Percentiles rank a stretch among this genome's conserved stretches.
These are phyloP conservation scores for Adelognathus sp. DNA, from an alignment of 2,888 invertebrate genomes.

Conservation along the genomic window DNA sequence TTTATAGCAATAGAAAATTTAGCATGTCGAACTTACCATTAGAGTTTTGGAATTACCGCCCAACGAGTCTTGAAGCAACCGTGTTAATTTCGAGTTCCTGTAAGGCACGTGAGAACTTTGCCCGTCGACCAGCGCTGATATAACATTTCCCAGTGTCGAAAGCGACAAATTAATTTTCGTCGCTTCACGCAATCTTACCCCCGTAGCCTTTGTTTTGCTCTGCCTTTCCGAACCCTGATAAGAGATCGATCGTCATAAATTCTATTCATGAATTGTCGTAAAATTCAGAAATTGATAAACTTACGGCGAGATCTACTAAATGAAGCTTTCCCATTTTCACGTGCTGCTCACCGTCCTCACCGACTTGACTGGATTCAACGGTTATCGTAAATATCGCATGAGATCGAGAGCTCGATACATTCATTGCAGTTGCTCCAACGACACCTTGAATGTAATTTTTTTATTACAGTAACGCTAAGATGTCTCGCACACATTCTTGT, in stretches of 20 bases:
- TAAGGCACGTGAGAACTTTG: slow-evolving; percentile 99
- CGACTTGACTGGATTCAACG: slow-evolving; percentile 95
- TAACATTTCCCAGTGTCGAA: slow-evolving; percentile 98
- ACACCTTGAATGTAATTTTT: slow-evolving; percentile 82
- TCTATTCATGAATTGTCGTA: not conserved
- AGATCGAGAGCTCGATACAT: slow-evolving; percentile 96
- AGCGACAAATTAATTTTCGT: slow-evolving; percentile 99
- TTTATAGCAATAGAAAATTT: not conserved
- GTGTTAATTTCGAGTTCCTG: slow-evolving; percentile 97
- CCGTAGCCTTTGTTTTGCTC: slow-evolving; percentile 97
- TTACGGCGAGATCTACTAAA: slow-evolving; percentile 97
- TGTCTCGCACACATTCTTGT: too few species aligned
- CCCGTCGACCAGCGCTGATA: slow-evolving; percentile 98
- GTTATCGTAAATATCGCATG: slow-evolving; percentile 99
- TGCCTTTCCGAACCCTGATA: slow-evolving; percentile 97
- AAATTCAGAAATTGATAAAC: slow-evolving; percentile 71
- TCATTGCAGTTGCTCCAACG: slow-evolving; percentile 98
- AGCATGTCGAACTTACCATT: slow-evolving; percentile 85
- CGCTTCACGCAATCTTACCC: slow-evolving; percentile 96
- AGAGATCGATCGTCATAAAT: not conserved
- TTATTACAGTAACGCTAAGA: not conserved
- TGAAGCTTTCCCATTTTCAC: slow-evolving; percentile 98
- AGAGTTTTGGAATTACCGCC: slow-evolving; percentile 98
- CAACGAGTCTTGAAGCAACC: slow-evolving; percentile 96
- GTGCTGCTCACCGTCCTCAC: slow-evolving; percentile 91